Evolutionary conservation across 2,888 invertebrate species (phyloP).

Genomic region (Harpagoxenus sublaevis): DNA sequence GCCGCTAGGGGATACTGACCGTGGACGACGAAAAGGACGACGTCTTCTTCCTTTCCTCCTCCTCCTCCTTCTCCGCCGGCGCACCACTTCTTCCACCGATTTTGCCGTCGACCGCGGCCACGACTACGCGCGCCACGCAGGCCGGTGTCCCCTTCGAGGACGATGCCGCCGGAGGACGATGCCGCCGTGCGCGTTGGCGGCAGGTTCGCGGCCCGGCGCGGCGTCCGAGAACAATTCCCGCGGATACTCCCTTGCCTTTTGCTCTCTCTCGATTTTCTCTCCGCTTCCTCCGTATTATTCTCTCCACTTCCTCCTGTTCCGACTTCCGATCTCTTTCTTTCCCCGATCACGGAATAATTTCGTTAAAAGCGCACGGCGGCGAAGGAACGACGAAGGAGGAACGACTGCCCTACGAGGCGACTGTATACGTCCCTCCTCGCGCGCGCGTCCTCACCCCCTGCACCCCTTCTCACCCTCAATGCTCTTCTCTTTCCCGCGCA

Average conservation of each 20-base stretch:
- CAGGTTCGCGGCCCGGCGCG: conserved; percentile 62
- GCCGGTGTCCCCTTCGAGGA: conserved; percentile 31
- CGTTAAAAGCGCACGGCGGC: conserved; percentile 80
- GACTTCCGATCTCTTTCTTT: conserved; percentile 21
- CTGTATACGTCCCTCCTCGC: conserved; percentile 75
- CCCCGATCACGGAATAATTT: conserved; percentile 77
- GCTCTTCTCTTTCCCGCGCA: conserved; percentile 34
- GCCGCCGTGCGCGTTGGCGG: conserved; percentile 57
- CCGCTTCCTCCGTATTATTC: neutral
- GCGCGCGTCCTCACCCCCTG: conserved; percentile 65
- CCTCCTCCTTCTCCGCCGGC: conserved; percentile 58
- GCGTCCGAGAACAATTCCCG: conserved; percentile 48
- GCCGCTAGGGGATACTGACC: conserved; percentile 66
- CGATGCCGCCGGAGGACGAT: conserved; percentile 55
- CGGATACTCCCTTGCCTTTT: neutral
- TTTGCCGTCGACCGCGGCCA: conserved; percentile 58
- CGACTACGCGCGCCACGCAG: conserved; percentile 51
- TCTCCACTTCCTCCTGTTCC: neutral
- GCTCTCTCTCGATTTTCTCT: neutral
- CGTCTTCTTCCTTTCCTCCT: conserved; percentile 65
- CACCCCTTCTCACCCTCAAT: conserved; percentile 39
- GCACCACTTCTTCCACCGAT: conserved; percentile 67
- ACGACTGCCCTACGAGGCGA: conserved; percentile 81
- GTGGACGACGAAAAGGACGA: conserved; percentile 67
- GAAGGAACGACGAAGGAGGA: conserved; percentile 83